Conservation (phyloP, 2,888 invertebrate genomes). For the Seira musarum region DNA sequence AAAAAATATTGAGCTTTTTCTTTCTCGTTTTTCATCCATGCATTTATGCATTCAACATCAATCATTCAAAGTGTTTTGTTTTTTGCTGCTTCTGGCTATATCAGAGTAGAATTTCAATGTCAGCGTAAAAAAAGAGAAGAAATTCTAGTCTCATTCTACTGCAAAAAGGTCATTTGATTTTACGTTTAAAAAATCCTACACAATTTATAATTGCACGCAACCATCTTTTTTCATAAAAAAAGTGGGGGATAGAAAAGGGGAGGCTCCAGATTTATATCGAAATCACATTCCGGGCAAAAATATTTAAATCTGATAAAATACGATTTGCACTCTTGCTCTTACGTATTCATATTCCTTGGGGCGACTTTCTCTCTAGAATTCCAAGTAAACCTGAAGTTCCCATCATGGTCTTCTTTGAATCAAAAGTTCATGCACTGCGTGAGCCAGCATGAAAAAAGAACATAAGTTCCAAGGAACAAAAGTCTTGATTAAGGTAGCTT, state of each 20-base stretch:
- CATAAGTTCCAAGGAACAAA: no score
- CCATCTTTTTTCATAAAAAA: background rate
- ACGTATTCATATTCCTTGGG: constrained; percentile 35
- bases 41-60: constrained; percentile 43
- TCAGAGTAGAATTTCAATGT: constrained; percentile 50
- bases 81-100: constrained; percentile 50
- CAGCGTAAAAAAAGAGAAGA: constrained; percentile 25
- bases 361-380: constrained; percentile 39
- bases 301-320: constrained; percentile 27
- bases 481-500: no score
- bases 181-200: constrained; percentile 7
- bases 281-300: constrained; percentile 36
- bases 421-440: background rate
- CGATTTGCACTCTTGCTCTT: background rate
- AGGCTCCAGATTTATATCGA: constrained; percentile 52
- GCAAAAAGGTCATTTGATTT: constrained; percentile 32
- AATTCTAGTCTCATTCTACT: background rate
- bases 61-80: constrained; percentile 33
- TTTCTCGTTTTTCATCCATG: constrained; percentile 26
- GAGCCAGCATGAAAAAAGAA: no score
- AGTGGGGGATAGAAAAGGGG: constrained; percentile 34
- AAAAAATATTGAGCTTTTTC: constrained; percentile 37
- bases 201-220: constrained; percentile 47
- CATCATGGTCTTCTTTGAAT: background rate
- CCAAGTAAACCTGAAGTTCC: background rate